A percentile compares a stretch with the other conserved stretches of the same genome.
These are phyloP conservation scores for Pelobates cultripes DNA, from an alignment of 2,797 vertebrate genomes.

Conservation along the genomic window DNA sequence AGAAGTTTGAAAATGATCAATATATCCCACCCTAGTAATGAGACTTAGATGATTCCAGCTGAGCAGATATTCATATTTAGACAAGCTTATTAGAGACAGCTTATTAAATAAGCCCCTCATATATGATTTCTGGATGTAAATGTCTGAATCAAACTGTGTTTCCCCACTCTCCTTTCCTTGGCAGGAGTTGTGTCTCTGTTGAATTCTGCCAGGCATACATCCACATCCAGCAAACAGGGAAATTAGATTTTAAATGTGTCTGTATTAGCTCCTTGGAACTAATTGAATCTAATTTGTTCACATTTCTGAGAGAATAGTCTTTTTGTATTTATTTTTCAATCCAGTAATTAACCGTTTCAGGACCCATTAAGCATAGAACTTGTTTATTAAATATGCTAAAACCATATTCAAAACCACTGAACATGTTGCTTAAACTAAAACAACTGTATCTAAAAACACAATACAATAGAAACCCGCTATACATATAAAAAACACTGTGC, in stretches of 20 bases:
- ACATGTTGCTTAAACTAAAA: too few relatives aligned
- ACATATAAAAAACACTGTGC: too few relatives aligned
- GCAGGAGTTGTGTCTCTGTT: slow-evolving; percentile 29
- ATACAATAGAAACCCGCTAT: too few relatives aligned
- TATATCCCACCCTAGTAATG: too few relatives aligned
- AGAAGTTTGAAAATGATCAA: background rate
- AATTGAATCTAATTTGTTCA: slow-evolving; percentile 31
- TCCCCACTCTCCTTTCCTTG: slow-evolving; percentile 17
- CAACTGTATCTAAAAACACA: too few relatives aligned
- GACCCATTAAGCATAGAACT: background rate
- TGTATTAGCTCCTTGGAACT: slow-evolving; percentile 42
- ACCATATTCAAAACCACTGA: too few relatives aligned
- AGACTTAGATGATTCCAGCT: background rate
- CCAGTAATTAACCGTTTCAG: slow-evolving; percentile 6
- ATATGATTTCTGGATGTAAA: slow-evolving; percentile 22
- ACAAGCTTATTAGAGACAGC: slow-evolving; percentile 11
- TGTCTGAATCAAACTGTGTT: slow-evolving; percentile 13
- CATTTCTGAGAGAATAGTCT: slow-evolving; percentile 13
- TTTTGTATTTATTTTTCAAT: slow-evolving; percentile 31
- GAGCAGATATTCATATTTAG: background rate
- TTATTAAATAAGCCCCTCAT: slow-evolving; percentile 13
- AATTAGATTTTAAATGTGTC: slow-evolving; percentile 43
- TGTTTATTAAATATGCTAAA: too few relatives aligned
- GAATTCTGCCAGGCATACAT: slow-evolving; percentile 28
- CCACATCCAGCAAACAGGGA: slow-evolving; percentile 26